Conservation (phyloP, 2,888 invertebrate genomes). For the Acronicta aceris region DNA sequence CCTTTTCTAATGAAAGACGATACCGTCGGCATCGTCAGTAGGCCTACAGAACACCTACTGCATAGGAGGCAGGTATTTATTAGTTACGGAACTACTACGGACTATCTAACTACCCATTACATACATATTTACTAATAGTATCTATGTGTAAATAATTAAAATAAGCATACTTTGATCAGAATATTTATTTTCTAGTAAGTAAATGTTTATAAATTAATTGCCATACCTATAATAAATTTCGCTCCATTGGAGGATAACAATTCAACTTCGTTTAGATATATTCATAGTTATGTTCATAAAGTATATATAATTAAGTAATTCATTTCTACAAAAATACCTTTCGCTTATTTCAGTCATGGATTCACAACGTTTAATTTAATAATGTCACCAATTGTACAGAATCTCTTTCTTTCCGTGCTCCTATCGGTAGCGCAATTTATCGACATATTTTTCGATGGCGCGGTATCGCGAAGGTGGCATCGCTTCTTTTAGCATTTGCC, state of each 20-base stretch:
- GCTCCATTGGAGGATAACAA: conserved; percentile 78
- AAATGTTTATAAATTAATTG: conserved; percentile 57
- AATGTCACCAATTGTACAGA: conserved; percentile 1
- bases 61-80: too few species aligned
- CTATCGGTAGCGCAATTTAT: conserved; percentile 83
- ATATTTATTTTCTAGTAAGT: conserved; percentile 53
- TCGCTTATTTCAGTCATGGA: conserved; percentile 79
- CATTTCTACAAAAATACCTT: conserved; percentile 80
- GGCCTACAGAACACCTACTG: too few species aligned
- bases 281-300: conserved; percentile 26
- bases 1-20: too few species aligned
- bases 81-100: too few species aligned
- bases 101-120: too few species aligned
- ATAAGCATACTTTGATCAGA: conserved; percentile 18
- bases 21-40: too few species aligned
- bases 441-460: conserved; percentile 95
- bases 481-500: conserved; percentile 93
- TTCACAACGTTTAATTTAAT: conserved; percentile 35
- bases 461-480: conserved; percentile 94
- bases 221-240: conserved; percentile 59
- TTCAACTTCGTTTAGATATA: conserved; percentile 50
- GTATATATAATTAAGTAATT: conserved; percentile 23
- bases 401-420: conserved; percentile 5
- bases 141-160: neutral
- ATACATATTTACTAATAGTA: too few species aligned